Percentiles rank a stretch among this genome's conserved stretches.
Evolutionary conservation across 2,113 vertebrate genomes (phyloP).

Genomic region (Tringa solitaria): DNA sequence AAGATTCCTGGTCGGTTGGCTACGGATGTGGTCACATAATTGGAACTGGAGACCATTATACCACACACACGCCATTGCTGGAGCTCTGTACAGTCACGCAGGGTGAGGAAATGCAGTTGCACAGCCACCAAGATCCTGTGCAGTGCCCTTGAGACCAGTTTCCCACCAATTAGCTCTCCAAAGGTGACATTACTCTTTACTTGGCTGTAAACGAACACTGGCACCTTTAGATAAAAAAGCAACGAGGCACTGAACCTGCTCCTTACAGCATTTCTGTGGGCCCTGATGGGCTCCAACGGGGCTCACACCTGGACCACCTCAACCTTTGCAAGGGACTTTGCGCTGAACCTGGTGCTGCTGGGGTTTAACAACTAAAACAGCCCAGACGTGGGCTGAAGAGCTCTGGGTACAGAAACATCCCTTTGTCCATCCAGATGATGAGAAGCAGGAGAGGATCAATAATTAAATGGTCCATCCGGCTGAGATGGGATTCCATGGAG

Average conservation of each 20-base stretch:
- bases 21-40: not conserved
- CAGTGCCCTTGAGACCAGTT: not conserved
- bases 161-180: not conserved
- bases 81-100: not conserved
- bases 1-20: not conserved
- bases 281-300: not conserved
- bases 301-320: not conserved
- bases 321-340: not conserved
- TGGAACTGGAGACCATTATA: not conserved
- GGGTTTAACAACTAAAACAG: not conserved
- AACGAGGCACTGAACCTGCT: not conserved
- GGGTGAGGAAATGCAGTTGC: not conserved
- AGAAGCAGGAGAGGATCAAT: not conserved
- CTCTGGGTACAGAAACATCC: not conserved
- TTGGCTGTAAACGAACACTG: not conserved
- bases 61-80: fast-evolving
- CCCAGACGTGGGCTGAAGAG: not conserved
- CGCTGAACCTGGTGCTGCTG: not conserved
- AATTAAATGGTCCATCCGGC: not conserved
- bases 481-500: not conserved
- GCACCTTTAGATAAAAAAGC: not conserved
- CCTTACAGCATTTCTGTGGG: not conserved
- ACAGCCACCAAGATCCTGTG: not conserved
- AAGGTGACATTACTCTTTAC: not conserved
- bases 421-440: not conserved